Evolutionary conservation across 2,113 vertebrate species (phyloP), one percentile per base, ranked within the genome.

Genomic region (Larimichthys polyactis): DNA sequence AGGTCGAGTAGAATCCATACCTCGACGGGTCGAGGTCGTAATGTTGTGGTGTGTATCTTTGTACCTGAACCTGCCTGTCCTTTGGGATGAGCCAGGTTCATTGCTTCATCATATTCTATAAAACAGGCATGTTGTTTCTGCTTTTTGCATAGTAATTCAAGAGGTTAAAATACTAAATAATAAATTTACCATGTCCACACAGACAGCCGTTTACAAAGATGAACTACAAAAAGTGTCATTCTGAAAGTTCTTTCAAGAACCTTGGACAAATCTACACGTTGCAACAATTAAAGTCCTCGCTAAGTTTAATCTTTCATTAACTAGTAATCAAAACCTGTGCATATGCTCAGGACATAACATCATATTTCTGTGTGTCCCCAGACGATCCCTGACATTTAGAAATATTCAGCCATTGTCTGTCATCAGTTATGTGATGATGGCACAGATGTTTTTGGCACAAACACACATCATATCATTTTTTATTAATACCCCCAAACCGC

Each of bases 361-460:
- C 19, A 24, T 63, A 59, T 71, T 20, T 59, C n/a, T 36, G 5
- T 11, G 59, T 24, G 67, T 72, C 77, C 72, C 55, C 40, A 16
- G 52, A 70, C 1, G n/a, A 54, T 64, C 27, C 17, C 29, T 64
- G 74, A 73, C 80, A 75, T 68, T 79, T 44, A 15, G 62, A 71
- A 36, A 65, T 51, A 70, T 62, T 49, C 54, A 40, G 57, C 44
- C 49, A 29, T 66, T 52, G 12, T 59, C 70, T 66, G 46, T 63
- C 79, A 79, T 75, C 49, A 78, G 60, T 82, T 69, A 70, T 59
- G 63, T 58, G 80, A 85, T 6, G 77, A 84, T 60, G 59, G 75
- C 68, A 16, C 90, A 87, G 84, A 78, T 89, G 87, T 86, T 88
- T 71, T 62, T 63, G 75, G 65, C 40, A 19, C 63, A 65, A 69